Percentiles rank a stretch among this genome's conserved stretches.
Conservation (phyloP, 2,888 invertebrate species). For the Lithosia quadra region DNA sequence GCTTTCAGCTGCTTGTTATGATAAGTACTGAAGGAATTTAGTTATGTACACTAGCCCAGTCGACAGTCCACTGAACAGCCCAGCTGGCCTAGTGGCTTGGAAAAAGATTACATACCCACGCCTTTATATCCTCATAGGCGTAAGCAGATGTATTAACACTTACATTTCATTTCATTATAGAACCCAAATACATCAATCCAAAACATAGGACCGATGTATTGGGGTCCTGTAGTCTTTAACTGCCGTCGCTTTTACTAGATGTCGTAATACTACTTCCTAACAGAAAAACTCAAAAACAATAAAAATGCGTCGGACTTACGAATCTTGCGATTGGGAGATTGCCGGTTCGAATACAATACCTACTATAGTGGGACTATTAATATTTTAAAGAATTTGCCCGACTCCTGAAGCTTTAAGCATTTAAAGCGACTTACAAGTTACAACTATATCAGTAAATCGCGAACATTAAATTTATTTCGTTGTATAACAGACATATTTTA, state of each 20-base stretch:
- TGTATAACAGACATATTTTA: slow-evolving; percentile 46
- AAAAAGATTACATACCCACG: not conserved
- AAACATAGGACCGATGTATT: too few relatives aligned
- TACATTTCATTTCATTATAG: too few relatives aligned
- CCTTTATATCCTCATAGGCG: not conserved
- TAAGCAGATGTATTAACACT: not conserved
- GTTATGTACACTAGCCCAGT: not conserved
- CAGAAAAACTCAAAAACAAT: not conserved
- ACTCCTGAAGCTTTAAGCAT: too few relatives aligned
- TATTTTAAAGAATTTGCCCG: too few relatives aligned
- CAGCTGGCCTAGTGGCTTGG: not conserved
- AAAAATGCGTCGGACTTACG: too few relatives aligned
- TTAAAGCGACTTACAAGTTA: slow-evolving; percentile 35
- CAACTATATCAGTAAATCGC: slow-evolving; percentile 42
- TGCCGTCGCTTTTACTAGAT: too few relatives aligned
- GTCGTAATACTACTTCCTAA: not conserved
- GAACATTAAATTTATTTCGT: slow-evolving; percentile 41
- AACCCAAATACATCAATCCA: too few relatives aligned
- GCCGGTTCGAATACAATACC: too few relatives aligned
- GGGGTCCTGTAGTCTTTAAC: not conserved
- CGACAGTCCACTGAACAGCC: slow-evolving; percentile 1
- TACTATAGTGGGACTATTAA: too few relatives aligned
- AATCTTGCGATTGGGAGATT: too few relatives aligned
- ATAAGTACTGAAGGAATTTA: slow-evolving; percentile 11
- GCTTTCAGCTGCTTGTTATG: slow-evolving; percentile 17